Evolutionary conservation across 2,888 invertebrate species (phyloP).

Genomic region (Melipona bicolor): DNA sequence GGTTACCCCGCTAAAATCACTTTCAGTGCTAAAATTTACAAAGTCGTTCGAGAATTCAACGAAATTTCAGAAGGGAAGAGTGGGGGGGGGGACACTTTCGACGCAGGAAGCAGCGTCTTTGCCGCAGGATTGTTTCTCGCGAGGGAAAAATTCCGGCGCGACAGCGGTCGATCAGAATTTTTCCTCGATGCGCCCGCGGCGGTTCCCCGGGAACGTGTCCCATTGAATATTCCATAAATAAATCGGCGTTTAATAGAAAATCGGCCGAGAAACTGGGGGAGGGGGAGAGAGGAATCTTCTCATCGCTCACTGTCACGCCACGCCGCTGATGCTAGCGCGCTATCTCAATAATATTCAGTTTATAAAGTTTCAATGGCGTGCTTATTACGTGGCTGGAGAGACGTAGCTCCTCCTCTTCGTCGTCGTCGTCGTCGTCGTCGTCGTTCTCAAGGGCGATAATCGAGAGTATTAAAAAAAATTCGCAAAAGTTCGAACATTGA

Average conservation of each 20-base stretch:
- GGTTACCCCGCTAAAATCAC: too few relatives aligned
- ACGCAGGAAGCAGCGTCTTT: background rate
- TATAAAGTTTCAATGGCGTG: slow-evolving; percentile 79
- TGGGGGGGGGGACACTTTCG: background rate
- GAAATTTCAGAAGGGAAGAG: too few relatives aligned
- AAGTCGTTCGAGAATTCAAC: background rate
- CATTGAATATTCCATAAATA: slow-evolving; percentile 83
- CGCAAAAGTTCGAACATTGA: too few relatives aligned
- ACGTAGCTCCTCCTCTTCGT: background rate
- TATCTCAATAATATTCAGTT: slow-evolving; percentile 83
- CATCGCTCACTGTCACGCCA: slow-evolving; percentile 80
- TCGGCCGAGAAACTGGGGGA: slow-evolving; percentile 58
- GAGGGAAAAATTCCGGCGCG: slow-evolving; percentile 22
- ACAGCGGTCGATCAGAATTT: slow-evolving; percentile 77
- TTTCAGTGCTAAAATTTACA: too few relatives aligned
- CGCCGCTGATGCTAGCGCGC: slow-evolving; percentile 44
- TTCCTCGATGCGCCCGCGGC: slow-evolving; percentile 57
- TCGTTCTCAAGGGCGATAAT: background rate
- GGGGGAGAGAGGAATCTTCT: slow-evolving; percentile 35
- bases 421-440: background rate
- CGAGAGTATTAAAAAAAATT: too few relatives aligned
- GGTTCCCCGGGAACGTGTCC: slow-evolving; percentile 63
- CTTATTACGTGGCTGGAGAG: slow-evolving; percentile 68
- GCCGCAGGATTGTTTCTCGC: background rate
- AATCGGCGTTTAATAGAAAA: slow-evolving; percentile 83